Evolutionary conservation across 2,797 vertebrate genomes (phyloP).

Genomic region (Paedocypris micromegethes): DNA sequence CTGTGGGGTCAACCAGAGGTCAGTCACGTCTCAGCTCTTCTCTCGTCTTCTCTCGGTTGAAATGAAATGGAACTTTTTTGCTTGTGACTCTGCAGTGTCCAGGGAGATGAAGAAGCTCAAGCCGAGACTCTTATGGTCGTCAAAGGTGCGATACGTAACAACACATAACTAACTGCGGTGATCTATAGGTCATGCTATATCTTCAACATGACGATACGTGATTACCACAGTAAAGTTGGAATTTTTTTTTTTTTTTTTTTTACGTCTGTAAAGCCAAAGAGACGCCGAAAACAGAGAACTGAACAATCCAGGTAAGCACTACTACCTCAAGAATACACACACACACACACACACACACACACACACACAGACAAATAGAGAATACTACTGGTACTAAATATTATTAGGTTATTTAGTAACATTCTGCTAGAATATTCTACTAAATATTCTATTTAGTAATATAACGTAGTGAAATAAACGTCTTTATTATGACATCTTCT

Average conservation of each 20-base stretch:
- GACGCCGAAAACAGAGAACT: slow-evolving; percentile 55
- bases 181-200: background rate
- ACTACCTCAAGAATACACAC: too few species aligned
- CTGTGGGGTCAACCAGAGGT: slow-evolving; percentile 68
- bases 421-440: too few species aligned
- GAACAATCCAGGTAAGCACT: slow-evolving; percentile 37
- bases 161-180: background rate
- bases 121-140: slow-evolving; percentile 81
- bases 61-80: too few species aligned
- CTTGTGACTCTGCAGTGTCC: slow-evolving; percentile 65
- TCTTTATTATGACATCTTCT: too few species aligned
- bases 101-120: slow-evolving; percentile 83
- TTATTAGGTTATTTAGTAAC: too few species aligned
- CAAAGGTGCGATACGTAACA: slow-evolving; percentile 70
- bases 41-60: too few species aligned
- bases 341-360: too few species aligned
- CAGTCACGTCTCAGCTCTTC: slow-evolving; percentile 31
- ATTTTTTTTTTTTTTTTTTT: slow-evolving; percentile 18
- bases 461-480: too few species aligned
- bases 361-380: too few species aligned
- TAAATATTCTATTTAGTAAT: too few species aligned
- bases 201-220: background rate
- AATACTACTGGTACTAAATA: too few species aligned
- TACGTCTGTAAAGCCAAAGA: slow-evolving; percentile 56
- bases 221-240: too few species aligned